Base-by-base conservation (phyloP, 30 jellyfish, hydroid and myxozoan genomes). In the Cassiopea andromeda region DNA sequence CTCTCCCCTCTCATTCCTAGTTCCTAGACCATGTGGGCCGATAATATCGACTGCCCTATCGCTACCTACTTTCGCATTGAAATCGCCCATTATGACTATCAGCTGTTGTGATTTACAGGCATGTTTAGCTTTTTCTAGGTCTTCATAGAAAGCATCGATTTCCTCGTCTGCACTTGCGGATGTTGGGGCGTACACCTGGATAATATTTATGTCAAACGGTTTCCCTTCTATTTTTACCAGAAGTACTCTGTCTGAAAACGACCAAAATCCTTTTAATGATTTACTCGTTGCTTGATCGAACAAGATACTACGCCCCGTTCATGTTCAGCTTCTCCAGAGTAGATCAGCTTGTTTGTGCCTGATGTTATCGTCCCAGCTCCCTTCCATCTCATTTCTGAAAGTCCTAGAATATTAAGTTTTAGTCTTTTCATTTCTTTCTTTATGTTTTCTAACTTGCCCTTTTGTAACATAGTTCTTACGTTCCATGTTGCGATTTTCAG, bases 151-250 rank as follows among this genome's bases (percentile, higher is more conserved):
- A 7, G 50, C 12, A 9, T 79, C 77, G 3, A 79, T 58, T 17
- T 7, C 88, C 15, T 60, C 90, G 3, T 81, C 90, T 4, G 45
- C 19, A 64, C 82, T 27, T 8, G 61, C 90, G 15, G 90, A 2
- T 14, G 90, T 81, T 61, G 90, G 90, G 5, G 87, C 87, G 27
- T 78, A 78, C 1, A 58, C 87, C 16, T 15, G 54, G 38, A 5
- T 70, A 2, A 70, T 70, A 15, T 6, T 14, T 13, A 49, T 77
- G 86, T 77, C 49, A 48, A 77, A 77, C 19, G 86, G 86, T 43
- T 2, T 47, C 9, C 86, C 86, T 47, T 50, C 38, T n/a, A 77
- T 50, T 60, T 77, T 77, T 44, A 77, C 86, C 50, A 77, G 54
- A 49, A 77, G 9, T 15, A 77, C 86, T 77, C 86, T 48, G 75